These are phyloP conservation scores for Stomorhina lunata DNA, from an alignment of 2,888 invertebrate species.

Conservation along the genomic window DNA sequence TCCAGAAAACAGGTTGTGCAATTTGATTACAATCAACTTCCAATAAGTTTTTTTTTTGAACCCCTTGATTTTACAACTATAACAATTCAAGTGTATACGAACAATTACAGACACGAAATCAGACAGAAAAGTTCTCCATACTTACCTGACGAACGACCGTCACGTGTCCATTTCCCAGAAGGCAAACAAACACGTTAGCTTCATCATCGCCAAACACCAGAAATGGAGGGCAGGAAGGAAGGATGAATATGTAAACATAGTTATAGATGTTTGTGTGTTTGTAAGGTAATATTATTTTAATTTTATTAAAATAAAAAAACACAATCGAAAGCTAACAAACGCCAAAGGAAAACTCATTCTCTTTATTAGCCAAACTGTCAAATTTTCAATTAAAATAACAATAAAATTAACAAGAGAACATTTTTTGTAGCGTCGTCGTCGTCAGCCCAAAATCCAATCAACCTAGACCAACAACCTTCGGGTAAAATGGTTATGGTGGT, in stretches of 20 bases:
- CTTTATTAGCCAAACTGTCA: constrained; percentile 65
- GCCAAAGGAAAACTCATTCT: constrained; percentile 59
- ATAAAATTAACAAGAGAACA: constrained; percentile 64
- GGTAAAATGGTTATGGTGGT: constrained; percentile 29
- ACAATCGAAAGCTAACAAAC: constrained; percentile 55
- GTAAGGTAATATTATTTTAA: constrained; percentile 53
- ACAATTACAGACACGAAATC: constrained; percentile 79
- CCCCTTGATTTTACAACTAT: constrained; percentile 62
- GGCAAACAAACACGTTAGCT: constrained; percentile 76
- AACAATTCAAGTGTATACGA: constrained; percentile 37
- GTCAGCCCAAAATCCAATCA: not conserved
- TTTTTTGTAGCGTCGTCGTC: constrained; percentile 13
- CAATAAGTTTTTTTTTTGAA: constrained; percentile 70
- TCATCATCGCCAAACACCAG: constrained; percentile 4
- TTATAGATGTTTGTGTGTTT: not conserved
- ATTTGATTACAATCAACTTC: constrained; percentile 77
- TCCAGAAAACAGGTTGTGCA: constrained; percentile 75
- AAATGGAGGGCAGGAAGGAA: not conserved
- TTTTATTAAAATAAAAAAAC: constrained; percentile 57
- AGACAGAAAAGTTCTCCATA: constrained; percentile 74
- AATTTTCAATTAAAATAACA: constrained; percentile 66
- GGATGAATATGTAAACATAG: not conserved
- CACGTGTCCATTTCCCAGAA: constrained; percentile 79
- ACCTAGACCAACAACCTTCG: not conserved
- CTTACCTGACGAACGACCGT: constrained; percentile 78